Evolutionary conservation across 2,797 vertebrate genomes (phyloP), one percentile per base, ranked within the genome.

Genomic region (Acrocephalus scirpaceus): DNA sequence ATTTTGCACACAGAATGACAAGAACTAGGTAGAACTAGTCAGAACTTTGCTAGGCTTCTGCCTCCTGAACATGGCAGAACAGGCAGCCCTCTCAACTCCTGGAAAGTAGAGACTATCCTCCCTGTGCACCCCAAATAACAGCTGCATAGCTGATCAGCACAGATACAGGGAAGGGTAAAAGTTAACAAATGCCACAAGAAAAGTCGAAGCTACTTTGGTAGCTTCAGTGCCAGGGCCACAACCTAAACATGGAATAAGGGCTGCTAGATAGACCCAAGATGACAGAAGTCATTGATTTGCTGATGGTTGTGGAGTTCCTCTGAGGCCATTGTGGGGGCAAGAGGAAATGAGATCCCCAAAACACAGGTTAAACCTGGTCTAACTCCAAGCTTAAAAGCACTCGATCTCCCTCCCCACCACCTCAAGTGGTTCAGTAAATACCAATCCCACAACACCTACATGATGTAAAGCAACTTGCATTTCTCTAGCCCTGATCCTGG

Each of bases 391-490:
- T 57, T 62, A 29, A 36, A 74, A 56, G 32, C 53, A 47, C 22
- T 56, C 38, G 45, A 30, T 18, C 44, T 80, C 36, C 38, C 67
- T 78, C 47, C 23, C 21, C 36, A 70, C 4, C 44, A 32, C 47
- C 32, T 85, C 54, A 44, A 40, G 47, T 12, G 32, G 34, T 16
- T 69, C 40, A 60, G 22, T 40, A 74, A 73, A 78, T 15, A 69
- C 21, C 1, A 0, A 38, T 81, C 42, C 34, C 14, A 32, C 27
- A 67, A 19, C 30, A 86, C 29, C 17, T 38, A 36, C 1, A 0
- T 12, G 38, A 0, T 12, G 34, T 14, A 64, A 58, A 78, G 38
- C 20, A 57, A 61, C 11, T 18, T 11, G 16, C 34, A n/a, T 58
- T 75, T 75, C 50, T 62, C 51, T 69, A 53, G 61, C 29, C 29